Base-by-base conservation (phyloP, 2,797 vertebrate species). In the Cirrhinus mrigala region DNA sequence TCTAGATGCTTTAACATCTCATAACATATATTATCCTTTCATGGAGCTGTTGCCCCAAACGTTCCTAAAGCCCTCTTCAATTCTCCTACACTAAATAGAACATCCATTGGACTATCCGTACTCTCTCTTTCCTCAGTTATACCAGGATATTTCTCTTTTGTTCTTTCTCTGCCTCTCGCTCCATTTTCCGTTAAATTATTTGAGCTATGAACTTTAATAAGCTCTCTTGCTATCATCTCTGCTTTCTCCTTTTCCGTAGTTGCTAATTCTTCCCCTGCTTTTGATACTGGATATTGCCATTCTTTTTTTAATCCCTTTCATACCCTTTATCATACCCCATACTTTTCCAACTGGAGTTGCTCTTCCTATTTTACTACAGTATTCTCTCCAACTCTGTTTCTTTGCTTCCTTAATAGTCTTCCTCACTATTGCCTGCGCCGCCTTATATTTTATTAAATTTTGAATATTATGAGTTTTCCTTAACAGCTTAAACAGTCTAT, bases 11-110 rank as follows among this genome's bases (percentile, higher is more conserved):
- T 68, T 12, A 66, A 22, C 73, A 77, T 83, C 11, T 14, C 22
- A 77, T 83, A 83, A 37, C 82, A 66, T 18, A 83, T 54, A 2
- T 84, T 18, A 77, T 77, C 73, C 22, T 76, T 76, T n/a, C 20
- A 56, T 22, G 66, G 66, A 20, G 80, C 40, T 71, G 66, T 69
- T 54, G 20, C 20, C 24, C 27, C 27, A 9, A 10, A 44, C n/a
- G 22, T 60, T 37, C 10, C 58, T 12, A 83, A 3, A n/a, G 16
- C 37, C 6, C 22, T n/a, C n/a, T 71, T 76, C 3, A 54, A 9
- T 66, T 76, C 71, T 54, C 0, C 14, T n/a, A n/a, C n/a, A n/a
- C n/a, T n/a, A 76, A 64, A 52, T 6, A 11, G n/a, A 22, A 7
- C 22, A 22, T 83, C 40, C 40, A 74, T 16, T 74, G 37, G 4